Percentiles rank a stretch among this genome's conserved stretches.
Conservation (phyloP, 2,888 invertebrate genomes). For the Oxyscelio sp. region DNA sequence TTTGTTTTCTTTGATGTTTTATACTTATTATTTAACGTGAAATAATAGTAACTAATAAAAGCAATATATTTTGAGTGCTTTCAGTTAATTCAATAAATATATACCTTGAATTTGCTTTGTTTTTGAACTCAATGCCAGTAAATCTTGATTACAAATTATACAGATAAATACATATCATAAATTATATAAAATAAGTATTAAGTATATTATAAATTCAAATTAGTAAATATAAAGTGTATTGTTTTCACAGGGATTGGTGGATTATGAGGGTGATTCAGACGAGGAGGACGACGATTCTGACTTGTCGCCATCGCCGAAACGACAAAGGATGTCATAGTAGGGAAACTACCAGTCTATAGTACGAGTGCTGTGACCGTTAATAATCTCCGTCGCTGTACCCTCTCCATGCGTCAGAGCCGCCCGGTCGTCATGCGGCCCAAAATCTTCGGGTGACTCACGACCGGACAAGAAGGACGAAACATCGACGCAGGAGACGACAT, state of each 20-base stretch:
- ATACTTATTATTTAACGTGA: no score
- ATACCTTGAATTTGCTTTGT: no score
- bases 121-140: no score
- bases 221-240: no score
- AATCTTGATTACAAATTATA: no score
- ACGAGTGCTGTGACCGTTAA: constrained; percentile 83
- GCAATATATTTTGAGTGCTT: no score
- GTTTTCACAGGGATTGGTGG: constrained; percentile 95
- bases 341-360: constrained; percentile 82
- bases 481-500: constrained; percentile 61
- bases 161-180: no score
- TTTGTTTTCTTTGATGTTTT: no score
- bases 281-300: constrained; percentile 95
- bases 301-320: constrained; percentile 91
- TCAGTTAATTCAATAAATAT: no score
- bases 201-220: no score
- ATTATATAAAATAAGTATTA: no score
- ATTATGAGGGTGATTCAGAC: constrained; percentile 99
- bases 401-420: constrained; percentile 47
- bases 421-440: constrained; percentile 36
- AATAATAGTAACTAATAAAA: no score
- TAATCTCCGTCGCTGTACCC: constrained; percentile 80
- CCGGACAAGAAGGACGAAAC: constrained; percentile 41
- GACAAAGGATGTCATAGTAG: constrained; percentile 94
- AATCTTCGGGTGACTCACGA: constrained; percentile 45